Evolutionary conservation across 2,113 vertebrate genomes (phyloP), one percentile per base, ranked within the genome.

Genomic region (Cyphomyrus plagiostoma): DNA sequence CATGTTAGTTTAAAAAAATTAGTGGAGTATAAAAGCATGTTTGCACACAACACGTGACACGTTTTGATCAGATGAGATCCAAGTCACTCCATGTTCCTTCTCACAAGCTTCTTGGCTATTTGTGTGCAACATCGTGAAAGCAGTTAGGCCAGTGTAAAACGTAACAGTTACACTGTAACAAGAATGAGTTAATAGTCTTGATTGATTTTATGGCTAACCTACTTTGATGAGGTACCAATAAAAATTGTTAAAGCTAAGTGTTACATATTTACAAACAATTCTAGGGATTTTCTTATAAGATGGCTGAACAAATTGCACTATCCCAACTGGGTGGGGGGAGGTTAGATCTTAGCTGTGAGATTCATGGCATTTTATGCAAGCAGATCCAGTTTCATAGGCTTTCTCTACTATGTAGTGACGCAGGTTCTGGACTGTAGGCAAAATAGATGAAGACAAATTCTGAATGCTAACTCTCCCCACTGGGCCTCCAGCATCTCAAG

Each of bases 281-380:
- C 46, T 89, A 80, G 13, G 15, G 30, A 39, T 70, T 82, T 70
- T 80, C 50, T 89, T 58, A 46, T 48, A 49, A 83, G 56, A 89
- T 15, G 17, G 49, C 48, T 89, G 30, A 62, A 84, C 39, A 89
- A 50, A 89, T 85, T 85, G 89, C 80, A 89, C 52, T 56, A 19
- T 56, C 42, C 50, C 42, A 48, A 77, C n/a, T 4, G 30, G n/a
- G 74, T 45, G 23, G n/a, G 30, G 48, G 30, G 52, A 4, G 35
- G 46, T 42, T 83, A 46, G 89, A 52, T 84, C 52, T 46, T 46
- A 9, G 89, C 39, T 89, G 26, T 84, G 39, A 8, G 35, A 45
- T 88, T 62, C 87, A 45, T 66, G 56, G 53, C 35, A 30, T 88
- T 88, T 88, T 88, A 66, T 88, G 52, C 39, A 45, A 66, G 87